phyloP scores from a whole-genome alignment of 2,113 vertebrate genomes.

The Chroicocephalus ridibundus region DNA sequence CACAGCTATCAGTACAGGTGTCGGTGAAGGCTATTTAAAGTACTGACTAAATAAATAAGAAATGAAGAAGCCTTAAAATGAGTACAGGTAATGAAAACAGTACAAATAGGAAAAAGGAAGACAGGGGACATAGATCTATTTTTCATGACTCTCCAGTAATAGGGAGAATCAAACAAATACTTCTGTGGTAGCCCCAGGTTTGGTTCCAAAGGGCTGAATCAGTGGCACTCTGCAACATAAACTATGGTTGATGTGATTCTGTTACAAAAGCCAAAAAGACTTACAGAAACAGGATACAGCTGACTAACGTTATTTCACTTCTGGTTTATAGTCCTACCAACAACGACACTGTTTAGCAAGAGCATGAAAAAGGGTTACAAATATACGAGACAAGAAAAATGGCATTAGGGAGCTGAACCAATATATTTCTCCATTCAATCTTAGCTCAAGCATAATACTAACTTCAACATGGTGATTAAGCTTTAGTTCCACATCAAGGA shows the following conservation, averaged over 20 bases:
- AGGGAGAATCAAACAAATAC: neutral
- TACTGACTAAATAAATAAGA: slow-evolving; percentile 45
- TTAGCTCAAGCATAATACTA: neutral
- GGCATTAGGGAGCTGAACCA: neutral
- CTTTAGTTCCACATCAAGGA: neutral
- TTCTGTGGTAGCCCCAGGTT: neutral
- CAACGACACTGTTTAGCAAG: neutral
- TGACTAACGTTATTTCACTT: neutral
- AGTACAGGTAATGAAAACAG: neutral
- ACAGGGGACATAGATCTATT: neutral
- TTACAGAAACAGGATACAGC: neutral
- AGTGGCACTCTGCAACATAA: neutral
- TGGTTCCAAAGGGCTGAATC: neutral
- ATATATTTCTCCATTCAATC: neutral
- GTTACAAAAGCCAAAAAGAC: neutral
- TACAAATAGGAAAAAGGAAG: neutral
- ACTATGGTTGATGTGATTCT: neutral
- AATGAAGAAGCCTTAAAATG: slow-evolving; percentile 43
- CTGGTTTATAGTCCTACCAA: neutral
- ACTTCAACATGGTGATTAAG: neutral
- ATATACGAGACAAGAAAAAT: neutral
- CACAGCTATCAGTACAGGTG: slow-evolving; percentile 10
- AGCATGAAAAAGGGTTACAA: neutral
- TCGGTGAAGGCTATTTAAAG: slow-evolving; percentile 29
- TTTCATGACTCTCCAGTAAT: neutral